These are phyloP conservation scores for Andrena trimmerana DNA, from an alignment of 2,888 invertebrate genomes.

Conservation along the genomic window DNA sequence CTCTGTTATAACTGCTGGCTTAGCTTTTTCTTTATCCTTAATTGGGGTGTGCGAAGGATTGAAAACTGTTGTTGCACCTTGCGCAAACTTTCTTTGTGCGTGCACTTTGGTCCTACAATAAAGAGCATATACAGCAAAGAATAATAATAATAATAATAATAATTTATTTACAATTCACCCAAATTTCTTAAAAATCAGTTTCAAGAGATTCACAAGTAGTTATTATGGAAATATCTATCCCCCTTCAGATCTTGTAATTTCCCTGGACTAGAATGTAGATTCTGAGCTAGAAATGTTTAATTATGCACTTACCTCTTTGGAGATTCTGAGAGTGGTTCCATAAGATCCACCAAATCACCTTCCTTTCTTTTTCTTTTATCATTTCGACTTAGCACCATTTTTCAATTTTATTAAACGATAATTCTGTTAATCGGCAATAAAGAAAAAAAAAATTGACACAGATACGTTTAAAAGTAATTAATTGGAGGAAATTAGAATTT, in stretches of 20 bases:
- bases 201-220: not conserved
- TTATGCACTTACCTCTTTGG: conserved; percentile 79
- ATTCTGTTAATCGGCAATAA: conserved; percentile 16
- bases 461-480: conserved; percentile 5
- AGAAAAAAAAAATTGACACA: conserved; percentile 6
- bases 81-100: conserved; percentile 95
- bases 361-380: conserved; percentile 84
- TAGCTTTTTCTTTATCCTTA: conserved; percentile 87
- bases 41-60: conserved; percentile 87
- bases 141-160: conserved; percentile 26
- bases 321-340: conserved; percentile 82
- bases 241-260: not conserved
- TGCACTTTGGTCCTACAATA: conserved; percentile 90
- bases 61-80: conserved; percentile 89
- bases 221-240: not conserved
- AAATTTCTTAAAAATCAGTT: not conserved
- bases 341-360: conserved; percentile 84
- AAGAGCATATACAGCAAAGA: conserved; percentile 21
- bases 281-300: not conserved
- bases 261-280: not conserved
- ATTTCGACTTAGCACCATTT: conserved; percentile 83
- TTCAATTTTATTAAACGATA: conserved; percentile 53
- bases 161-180: not conserved
- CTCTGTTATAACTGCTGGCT: conserved; percentile 87
- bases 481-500: conserved; percentile 7